These are phyloP conservation scores for Caenorhabditis sp. DNA, from an alignment of 2,888 invertebrate genomes.

Conservation along the genomic window DNA sequence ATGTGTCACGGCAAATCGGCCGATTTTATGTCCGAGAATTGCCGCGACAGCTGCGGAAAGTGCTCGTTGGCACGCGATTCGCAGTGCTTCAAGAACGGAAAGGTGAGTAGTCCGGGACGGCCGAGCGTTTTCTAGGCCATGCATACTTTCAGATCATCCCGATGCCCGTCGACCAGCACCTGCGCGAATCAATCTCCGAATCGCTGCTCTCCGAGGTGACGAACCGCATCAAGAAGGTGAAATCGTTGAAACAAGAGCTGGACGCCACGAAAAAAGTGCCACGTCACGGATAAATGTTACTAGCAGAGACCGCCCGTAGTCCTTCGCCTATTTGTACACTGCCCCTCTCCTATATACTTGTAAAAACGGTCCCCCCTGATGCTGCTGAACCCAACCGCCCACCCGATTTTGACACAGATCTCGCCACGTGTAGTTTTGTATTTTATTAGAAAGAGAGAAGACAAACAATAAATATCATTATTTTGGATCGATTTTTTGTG, in stretches of 20 bases:
- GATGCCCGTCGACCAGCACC: slow-evolving; percentile 47
- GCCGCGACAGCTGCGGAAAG: slow-evolving; percentile 72
- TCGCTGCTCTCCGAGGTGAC: slow-evolving; percentile 62
- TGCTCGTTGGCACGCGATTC: slow-evolving; percentile 59
- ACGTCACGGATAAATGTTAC: not conserved
- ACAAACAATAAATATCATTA: slow-evolving; percentile 33
- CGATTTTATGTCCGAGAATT: slow-evolving; percentile 77
- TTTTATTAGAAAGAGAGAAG: slow-evolving; percentile 19
- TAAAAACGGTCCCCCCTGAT: slow-evolving; percentile 24
- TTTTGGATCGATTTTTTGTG: no score
- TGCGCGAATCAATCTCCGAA: slow-evolving; percentile 64
- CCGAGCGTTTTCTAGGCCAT: not conserved
- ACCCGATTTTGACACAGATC: slow-evolving; percentile 28
- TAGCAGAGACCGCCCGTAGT: not conserved
- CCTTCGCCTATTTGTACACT: slow-evolving; percentile 45
- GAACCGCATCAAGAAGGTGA: slow-evolving; percentile 48
- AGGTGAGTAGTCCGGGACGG: slow-evolving; percentile 44
- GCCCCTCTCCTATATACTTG: slow-evolving; percentile 23
- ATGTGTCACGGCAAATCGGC: slow-evolving; percentile 67
- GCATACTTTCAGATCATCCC: slow-evolving; percentile 46
- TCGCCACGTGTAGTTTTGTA: slow-evolving; percentile 48
- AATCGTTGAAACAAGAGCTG: slow-evolving; percentile 25
- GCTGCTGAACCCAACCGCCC: not conserved
- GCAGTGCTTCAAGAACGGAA: slow-evolving; percentile 62
- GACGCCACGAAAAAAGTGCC: slow-evolving; percentile 34